Percentiles rank a stretch among this genome's conserved stretches.
phyloP scores from a whole-genome alignment of 35 echinoderm and acorn worm genomes.

The Anneissia japonica region DNA sequence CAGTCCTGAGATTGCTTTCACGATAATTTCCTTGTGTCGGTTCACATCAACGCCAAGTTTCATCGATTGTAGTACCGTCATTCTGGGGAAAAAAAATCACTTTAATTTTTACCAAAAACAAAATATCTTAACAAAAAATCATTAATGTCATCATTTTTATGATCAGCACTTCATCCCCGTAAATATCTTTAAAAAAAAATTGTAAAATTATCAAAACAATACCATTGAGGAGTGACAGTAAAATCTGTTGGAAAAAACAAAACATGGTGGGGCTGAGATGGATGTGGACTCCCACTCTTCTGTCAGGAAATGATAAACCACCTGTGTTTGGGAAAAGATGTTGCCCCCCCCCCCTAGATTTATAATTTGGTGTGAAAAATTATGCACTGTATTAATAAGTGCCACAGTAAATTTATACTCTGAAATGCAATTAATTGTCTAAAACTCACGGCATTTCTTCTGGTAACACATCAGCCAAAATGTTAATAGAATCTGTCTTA shows the following conservation, averaged over 20 bases:
- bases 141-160: too few species aligned
- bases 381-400: background rate
- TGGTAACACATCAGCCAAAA: constrained; percentile 89
- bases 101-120: too few species aligned
- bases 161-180: too few species aligned
- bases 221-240: too few species aligned
- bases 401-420: background rate
- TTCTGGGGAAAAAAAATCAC: too few species aligned
- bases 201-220: too few species aligned
- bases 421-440: background rate
- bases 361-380: background rate
- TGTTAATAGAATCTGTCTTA: constrained; percentile 99
- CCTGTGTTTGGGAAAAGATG: background rate
- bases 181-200: too few species aligned
- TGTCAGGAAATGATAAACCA: background rate
- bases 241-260: too few species aligned
- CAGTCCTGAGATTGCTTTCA: constrained; percentile 81
- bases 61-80: constrained; percentile 93
- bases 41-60: constrained; percentile 97
- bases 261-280: too few species aligned
- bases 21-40: constrained; percentile 96
- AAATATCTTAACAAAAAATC: too few species aligned
- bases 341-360: background rate
- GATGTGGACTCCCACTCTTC: too few species aligned
- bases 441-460: constrained; percentile 99